Percentiles rank a stretch among this genome's conserved stretches.
phyloP scores from a whole-genome alignment of 1,140 invertebrate species.

The Neodiprion virginianus region DNA sequence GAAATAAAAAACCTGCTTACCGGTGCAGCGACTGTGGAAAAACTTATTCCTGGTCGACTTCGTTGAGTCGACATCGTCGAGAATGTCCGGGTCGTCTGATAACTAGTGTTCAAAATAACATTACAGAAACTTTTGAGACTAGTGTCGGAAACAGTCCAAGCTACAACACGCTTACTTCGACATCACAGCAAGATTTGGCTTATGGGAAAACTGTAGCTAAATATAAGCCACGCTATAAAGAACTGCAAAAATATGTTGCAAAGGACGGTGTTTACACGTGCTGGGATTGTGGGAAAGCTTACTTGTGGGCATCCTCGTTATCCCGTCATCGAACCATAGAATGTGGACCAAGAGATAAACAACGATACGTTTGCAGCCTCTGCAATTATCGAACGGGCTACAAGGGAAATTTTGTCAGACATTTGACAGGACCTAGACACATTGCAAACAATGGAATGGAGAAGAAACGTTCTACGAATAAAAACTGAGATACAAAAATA shows the following conservation, averaged over 20 bases:
- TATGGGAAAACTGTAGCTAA: neutral
- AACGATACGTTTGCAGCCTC: slow-evolving; percentile 29
- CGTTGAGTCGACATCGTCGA: slow-evolving; percentile 15
- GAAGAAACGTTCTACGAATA: neutral
- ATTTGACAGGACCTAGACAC: slow-evolving; percentile 28
- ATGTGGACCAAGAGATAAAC: slow-evolving; percentile 37
- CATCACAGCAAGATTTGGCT: neutral
- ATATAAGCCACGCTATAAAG: slow-evolving; percentile 16
- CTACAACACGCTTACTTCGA: neutral
- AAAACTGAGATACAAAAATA: neutral
- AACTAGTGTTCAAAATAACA: neutral
- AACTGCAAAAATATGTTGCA: slow-evolving; percentile 15
- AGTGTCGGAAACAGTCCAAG: neutral
- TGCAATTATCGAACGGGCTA: slow-evolving; percentile 25
- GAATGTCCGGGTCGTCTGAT: neutral
- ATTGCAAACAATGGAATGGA: neutral
- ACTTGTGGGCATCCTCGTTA: slow-evolving; percentile 46
- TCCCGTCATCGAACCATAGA: slow-evolving; percentile 49
- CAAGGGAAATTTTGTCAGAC: slow-evolving; percentile 28
- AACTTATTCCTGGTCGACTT: slow-evolving; percentile 24
- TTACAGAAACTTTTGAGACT: neutral
- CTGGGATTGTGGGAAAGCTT: slow-evolving; percentile 41
- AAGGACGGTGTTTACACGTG: slow-evolving; percentile 25
- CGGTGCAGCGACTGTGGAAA: slow-evolving; percentile 28
- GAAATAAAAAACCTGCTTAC: slow-evolving; percentile 12